phyloP scores from a whole-genome alignment of 2,888 invertebrate species.

The Morinoia aosen region DNA sequence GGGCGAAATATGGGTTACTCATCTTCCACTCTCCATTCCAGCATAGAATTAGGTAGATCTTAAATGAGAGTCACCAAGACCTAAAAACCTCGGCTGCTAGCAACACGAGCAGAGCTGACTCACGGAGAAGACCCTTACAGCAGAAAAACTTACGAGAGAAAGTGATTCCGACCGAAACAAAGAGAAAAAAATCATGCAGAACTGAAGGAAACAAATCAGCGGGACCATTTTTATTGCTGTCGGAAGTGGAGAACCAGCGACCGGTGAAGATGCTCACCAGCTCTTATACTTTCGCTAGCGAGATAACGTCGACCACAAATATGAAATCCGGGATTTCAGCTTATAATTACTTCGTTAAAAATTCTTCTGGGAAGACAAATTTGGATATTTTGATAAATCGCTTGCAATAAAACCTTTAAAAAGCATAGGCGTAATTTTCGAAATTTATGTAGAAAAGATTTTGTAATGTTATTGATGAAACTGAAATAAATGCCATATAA shows the following conservation, averaged over 20 bases:
- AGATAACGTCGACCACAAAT: neutral
- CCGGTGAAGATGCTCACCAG: neutral
- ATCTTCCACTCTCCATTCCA: too few species aligned
- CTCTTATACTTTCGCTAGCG: neutral
- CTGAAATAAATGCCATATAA: too few species aligned
- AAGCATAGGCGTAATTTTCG: neutral
- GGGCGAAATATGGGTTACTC: neutral
- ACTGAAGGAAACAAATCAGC: neutral
- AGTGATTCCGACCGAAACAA: constrained; percentile 18
- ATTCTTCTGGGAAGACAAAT: neutral
- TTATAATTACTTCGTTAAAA: neutral
- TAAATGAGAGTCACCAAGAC: neutral
- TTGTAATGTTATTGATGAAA: too few species aligned
- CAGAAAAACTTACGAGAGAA: neutral
- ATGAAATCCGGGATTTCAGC: neutral
- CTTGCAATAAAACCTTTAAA: neutral
- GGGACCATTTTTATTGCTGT: constrained; percentile 15
- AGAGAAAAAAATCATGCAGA: constrained; percentile 15
- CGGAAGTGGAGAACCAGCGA: neutral
- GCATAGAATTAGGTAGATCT: neutral
- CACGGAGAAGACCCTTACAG: neutral
- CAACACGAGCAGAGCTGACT: neutral
- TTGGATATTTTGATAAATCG: neutral
- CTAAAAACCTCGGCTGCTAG: neutral
- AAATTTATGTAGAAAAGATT: too few species aligned